These are phyloP conservation scores for Drosophila melanosoma DNA, from an alignment of 2,888 invertebrate species.

Conservation along the genomic window DNA sequence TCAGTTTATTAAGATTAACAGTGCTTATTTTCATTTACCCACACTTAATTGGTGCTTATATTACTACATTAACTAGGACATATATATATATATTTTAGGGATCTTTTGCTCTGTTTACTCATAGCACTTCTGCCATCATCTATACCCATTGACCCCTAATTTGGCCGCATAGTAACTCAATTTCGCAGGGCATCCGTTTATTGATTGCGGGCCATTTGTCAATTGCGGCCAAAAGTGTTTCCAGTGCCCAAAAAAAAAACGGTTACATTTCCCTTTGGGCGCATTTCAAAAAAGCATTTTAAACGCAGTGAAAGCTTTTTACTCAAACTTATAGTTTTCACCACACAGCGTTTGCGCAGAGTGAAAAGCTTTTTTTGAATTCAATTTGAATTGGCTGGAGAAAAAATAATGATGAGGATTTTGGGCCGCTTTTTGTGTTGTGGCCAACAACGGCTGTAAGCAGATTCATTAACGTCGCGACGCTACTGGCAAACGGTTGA, in stretches of 20 bases:
- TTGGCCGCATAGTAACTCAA: slow-evolving; percentile 7
- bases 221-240: slow-evolving; percentile 30
- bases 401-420: slow-evolving; percentile 7
- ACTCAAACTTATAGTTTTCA: slow-evolving; percentile 32
- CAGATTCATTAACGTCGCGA: slow-evolving; percentile 77
- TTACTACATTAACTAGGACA: neutral
- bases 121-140: neutral
- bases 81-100: neutral
- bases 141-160: slow-evolving; percentile 9
- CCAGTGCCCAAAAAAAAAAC: slow-evolving; percentile 31
- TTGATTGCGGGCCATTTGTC: too few species aligned
- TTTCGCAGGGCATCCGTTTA: slow-evolving; percentile 48
- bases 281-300: slow-evolving; percentile 39
- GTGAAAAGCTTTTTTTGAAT: slow-evolving; percentile 47
- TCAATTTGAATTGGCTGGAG: slow-evolving; percentile 37
- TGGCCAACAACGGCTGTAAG: slow-evolving; percentile 40
- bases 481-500: slow-evolving; percentile 73
- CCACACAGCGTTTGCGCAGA: slow-evolving; percentile 63
- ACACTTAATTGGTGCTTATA: neutral
- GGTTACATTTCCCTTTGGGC: neutral
- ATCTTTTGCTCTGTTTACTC: neutral
- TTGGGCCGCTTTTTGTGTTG: slow-evolving; percentile 45
- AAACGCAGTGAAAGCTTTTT: slow-evolving; percentile 45
- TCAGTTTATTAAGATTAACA: too few species aligned
- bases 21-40: neutral